Conservation (phyloP, 2,797 vertebrate species). For the Phataginus tetradactyla region DNA sequence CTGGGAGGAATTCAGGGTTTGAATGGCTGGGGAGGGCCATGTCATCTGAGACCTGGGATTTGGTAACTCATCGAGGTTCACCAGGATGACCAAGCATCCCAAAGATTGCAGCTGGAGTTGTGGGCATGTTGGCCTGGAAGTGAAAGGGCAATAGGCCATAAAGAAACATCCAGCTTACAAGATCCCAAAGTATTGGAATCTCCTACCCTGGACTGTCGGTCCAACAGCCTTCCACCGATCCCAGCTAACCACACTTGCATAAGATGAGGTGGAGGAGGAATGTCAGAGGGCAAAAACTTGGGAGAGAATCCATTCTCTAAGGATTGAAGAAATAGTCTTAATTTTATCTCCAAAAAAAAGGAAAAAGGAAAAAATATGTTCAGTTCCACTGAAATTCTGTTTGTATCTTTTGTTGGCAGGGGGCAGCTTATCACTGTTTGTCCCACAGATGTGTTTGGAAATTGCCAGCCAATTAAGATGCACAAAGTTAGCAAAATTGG, state of each 20-base stretch:
- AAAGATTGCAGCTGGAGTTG: neutral
- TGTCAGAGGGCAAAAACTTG: neutral
- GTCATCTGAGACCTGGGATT: neutral
- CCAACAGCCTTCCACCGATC: neutral
- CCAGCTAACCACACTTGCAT: no score
- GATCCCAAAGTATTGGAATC: neutral
- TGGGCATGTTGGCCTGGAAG: neutral
- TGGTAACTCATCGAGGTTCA: neutral
- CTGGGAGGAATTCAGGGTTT: neutral
- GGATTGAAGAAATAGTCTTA: neutral
- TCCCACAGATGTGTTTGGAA: constrained; percentile 45
- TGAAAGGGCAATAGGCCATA: neutral
- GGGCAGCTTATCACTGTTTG: constrained; percentile 64
- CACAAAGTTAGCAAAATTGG: constrained; percentile 31
- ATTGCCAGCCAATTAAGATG: constrained; percentile 56
- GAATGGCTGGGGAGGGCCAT: neutral
- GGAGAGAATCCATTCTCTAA: neutral
- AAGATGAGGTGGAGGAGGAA: neutral
- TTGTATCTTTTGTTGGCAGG: constrained; percentile 36
- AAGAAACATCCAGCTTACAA: neutral
- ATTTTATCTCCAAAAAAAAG: constrained; percentile 18
- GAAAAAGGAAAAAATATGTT: constrained; percentile 3
- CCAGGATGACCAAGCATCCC: neutral
- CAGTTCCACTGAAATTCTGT: constrained; percentile 44
- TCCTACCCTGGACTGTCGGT: no score